A percentile compares a stretch with the other conserved stretches of the same genome.
phyloP scores from a whole-genome alignment of 2,113 vertebrate genomes.

The Lepus europaeus region DNA sequence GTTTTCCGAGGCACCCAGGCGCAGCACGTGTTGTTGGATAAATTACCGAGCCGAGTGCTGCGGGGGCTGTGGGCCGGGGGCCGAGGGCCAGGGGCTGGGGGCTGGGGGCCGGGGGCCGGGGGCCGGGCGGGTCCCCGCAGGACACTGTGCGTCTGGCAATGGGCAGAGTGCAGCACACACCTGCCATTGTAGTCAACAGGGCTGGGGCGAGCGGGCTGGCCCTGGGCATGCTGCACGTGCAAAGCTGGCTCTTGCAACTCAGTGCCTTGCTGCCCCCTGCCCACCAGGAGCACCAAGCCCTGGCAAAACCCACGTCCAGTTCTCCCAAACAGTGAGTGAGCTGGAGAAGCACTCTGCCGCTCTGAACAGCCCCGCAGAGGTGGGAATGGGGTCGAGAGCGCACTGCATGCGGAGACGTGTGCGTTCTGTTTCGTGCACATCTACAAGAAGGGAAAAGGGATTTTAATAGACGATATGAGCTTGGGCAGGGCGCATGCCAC shows the following conservation, averaged over 20 bases:
- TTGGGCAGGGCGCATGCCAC: not conserved
- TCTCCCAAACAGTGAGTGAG: constrained; percentile 76
- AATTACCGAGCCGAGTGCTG: constrained; percentile 77
- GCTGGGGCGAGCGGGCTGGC: not conserved
- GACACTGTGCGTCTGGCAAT: constrained; percentile 60
- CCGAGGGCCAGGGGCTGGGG: constrained; percentile 57
- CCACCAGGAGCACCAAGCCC: constrained; percentile 37
- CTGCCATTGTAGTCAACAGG: constrained; percentile 73
- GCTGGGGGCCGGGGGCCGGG: constrained; percentile 66
- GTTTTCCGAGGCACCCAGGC: constrained; percentile 73
- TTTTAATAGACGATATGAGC: constrained; percentile 59
- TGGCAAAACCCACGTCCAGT: constrained; percentile 61
- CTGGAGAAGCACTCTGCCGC: constrained; percentile 39
- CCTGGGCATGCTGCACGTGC: not conserved
- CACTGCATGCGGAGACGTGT: constrained; percentile 63
- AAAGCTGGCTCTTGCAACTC: constrained; percentile 63
- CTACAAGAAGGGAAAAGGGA: constrained; percentile 23
- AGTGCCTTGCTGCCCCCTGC: constrained; percentile 41
- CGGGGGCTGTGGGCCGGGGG: constrained; percentile 37
- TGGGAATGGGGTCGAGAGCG: constrained; percentile 57
- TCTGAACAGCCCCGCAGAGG: constrained; percentile 58
- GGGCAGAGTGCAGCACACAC: constrained; percentile 11
- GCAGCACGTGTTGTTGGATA: constrained; percentile 71
- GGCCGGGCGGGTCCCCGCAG: constrained; percentile 66
- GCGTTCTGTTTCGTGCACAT: constrained; percentile 58